phyloP scores from a whole-genome alignment of 2,113 vertebrate genomes.

The Calyptomena viridis region DNA sequence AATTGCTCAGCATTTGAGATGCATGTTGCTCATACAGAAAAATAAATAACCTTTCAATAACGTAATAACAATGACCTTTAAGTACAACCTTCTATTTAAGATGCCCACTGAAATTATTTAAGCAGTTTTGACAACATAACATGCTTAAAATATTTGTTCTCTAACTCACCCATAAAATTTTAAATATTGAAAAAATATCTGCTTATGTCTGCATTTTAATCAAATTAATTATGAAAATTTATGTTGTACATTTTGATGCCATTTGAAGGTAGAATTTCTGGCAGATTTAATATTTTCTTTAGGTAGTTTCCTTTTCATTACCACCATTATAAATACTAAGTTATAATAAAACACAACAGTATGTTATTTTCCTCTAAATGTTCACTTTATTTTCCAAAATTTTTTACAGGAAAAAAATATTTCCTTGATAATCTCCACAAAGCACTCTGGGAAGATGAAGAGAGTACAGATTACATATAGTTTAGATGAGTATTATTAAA shows the following conservation, averaged over 20 bases:
- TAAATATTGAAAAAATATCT: background rate
- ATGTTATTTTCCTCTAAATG: background rate
- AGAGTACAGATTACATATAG: background rate
- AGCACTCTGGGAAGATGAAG: background rate
- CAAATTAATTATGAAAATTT: conserved; percentile 57
- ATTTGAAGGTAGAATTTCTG: conserved; percentile 40
- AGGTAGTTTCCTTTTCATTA: background rate
- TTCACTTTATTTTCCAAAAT: background rate
- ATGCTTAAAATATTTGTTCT: conserved; percentile 1
- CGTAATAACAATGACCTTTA: background rate
- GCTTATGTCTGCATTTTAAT: conserved; percentile 31
- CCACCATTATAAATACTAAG: background rate
- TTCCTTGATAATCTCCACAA: background rate
- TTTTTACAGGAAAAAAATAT: background rate
- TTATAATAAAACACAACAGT: background rate
- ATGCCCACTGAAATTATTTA: background rate
- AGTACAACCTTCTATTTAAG: background rate
- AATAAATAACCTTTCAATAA: background rate
- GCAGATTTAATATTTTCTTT: conserved; percentile 19
- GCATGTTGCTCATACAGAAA: background rate
- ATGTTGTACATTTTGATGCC: background rate
- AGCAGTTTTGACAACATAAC: background rate
- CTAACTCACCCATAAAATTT: background rate
- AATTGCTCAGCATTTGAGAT: background rate
- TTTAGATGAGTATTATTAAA: background rate